Percentiles rank a stretch among this genome's conserved stretches.
These are phyloP conservation scores for Cottus gobio DNA, from an alignment of 2,113 vertebrate genomes.

Conservation along the genomic window DNA sequence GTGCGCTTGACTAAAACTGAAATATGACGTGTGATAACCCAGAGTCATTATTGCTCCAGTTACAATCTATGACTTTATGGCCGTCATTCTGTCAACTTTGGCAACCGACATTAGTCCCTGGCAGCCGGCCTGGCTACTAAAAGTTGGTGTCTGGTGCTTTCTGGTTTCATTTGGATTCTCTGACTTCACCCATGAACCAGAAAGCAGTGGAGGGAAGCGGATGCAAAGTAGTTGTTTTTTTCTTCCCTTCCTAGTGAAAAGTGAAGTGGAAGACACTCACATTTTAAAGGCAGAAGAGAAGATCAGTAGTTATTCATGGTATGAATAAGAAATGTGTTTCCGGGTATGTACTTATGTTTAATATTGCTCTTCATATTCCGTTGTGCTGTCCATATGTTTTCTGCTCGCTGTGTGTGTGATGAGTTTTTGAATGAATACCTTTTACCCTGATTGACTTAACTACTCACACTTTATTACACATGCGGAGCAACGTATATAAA, in stretches of 20 bases:
- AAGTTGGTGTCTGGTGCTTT: constrained; percentile 9
- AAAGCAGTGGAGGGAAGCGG: constrained; percentile 19
- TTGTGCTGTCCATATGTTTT: background rate
- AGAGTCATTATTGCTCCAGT: constrained; percentile 4
- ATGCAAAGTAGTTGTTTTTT: background rate
- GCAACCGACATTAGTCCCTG: constrained; percentile 18
- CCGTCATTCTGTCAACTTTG: constrained; percentile 31
- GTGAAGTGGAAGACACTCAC: background rate
- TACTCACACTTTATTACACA: background rate
- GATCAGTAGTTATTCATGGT: background rate
- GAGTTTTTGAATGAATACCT: background rate
- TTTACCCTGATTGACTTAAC: background rate
- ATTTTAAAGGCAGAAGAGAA: background rate
- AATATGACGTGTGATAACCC: background rate
- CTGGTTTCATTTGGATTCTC: constrained; percentile 25
- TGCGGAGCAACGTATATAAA: background rate
- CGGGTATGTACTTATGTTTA: background rate
- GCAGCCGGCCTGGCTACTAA: constrained; percentile 33
- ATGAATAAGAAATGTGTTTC: background rate
- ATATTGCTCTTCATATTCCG: background rate
- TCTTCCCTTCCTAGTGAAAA: background rate
- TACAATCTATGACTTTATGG: constrained; percentile 32
- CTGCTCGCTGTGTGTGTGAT: constrained; percentile 3
- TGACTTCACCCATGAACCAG: constrained; percentile 23
- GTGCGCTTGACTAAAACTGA: background rate